Conservation (phyloP, 2,113 vertebrate genomes). For the Halichoerus grypus region DNA sequence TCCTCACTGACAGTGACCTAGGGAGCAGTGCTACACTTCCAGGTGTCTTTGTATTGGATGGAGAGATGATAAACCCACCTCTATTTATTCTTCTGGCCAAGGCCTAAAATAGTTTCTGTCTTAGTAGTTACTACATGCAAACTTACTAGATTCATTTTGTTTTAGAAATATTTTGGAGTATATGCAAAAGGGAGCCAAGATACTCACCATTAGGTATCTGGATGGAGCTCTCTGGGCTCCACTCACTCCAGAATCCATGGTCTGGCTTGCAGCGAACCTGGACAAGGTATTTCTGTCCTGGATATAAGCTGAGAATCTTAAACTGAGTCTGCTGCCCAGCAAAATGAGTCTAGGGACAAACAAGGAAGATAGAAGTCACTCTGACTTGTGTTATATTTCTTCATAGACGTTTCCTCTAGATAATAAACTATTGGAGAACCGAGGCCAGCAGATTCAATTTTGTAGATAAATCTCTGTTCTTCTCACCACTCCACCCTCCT, state of each 20-base stretch:
- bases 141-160: not conserved
- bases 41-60: not conserved
- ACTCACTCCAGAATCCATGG: constrained; percentile 87
- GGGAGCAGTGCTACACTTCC: not conserved
- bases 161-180: constrained; percentile 25
- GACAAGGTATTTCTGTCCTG: constrained; percentile 91
- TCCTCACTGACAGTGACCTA: not conserved
- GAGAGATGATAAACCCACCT: not conserved
- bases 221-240: constrained; percentile 83
- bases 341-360: constrained; percentile 88
- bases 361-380: constrained; percentile 52
- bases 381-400: not conserved
- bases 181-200: not conserved
- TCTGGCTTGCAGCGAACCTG: constrained; percentile 95
- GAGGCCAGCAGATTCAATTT: not conserved
- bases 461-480: not conserved
- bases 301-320: constrained; percentile 92
- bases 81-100: not conserved
- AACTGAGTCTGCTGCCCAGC: constrained; percentile 93
- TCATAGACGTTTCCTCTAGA: not conserved
- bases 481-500: not conserved
- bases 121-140: not conserved
- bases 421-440: not conserved
- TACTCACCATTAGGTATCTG: constrained; percentile 86
- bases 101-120: not conserved